phyloP scores from a whole-genome alignment of 1,140 invertebrate genomes.

The Nasonia giraulti region DNA sequence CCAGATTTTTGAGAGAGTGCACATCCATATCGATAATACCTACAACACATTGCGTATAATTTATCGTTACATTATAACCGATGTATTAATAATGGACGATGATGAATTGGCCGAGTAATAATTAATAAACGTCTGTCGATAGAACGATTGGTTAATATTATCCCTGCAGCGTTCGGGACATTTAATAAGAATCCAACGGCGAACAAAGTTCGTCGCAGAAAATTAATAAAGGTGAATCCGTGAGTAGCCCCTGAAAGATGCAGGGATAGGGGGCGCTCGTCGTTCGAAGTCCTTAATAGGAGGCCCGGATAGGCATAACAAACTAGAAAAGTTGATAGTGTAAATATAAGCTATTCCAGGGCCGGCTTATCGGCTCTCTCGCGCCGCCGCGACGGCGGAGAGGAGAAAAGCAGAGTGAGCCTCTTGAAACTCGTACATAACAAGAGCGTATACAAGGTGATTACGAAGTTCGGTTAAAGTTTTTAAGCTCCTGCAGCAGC shows the following conservation, averaged over 20 bases:
- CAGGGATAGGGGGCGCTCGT: neutral
- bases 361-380: constrained; percentile 42
- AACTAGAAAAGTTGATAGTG: constrained; percentile 44
- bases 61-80: too few relatives aligned
- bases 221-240: too few relatives aligned
- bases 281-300: neutral
- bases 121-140: too few relatives aligned
- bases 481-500: constrained; percentile 35
- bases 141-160: too few relatives aligned
- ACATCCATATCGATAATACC: too few relatives aligned
- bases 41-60: too few relatives aligned
- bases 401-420: neutral
- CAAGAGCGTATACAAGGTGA: constrained; percentile 44
- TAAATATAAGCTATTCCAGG: constrained; percentile 46
- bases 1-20: too few relatives aligned
- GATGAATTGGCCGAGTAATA: too few relatives aligned
- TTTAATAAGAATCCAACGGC: too few relatives aligned
- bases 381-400: neutral
- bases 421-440: constrained; percentile 39
- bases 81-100: too few relatives aligned
- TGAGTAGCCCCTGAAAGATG: too few relatives aligned
- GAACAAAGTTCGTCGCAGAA: neutral
- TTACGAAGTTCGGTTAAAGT: constrained; percentile 47
- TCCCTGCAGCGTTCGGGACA: too few relatives aligned
- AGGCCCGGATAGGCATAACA: constrained; percentile 27